Evolutionary conservation across 2,113 vertebrate genomes (phyloP), one percentile per base, ranked within the genome.

Genomic region (Erythrolamprus reginae): DNA sequence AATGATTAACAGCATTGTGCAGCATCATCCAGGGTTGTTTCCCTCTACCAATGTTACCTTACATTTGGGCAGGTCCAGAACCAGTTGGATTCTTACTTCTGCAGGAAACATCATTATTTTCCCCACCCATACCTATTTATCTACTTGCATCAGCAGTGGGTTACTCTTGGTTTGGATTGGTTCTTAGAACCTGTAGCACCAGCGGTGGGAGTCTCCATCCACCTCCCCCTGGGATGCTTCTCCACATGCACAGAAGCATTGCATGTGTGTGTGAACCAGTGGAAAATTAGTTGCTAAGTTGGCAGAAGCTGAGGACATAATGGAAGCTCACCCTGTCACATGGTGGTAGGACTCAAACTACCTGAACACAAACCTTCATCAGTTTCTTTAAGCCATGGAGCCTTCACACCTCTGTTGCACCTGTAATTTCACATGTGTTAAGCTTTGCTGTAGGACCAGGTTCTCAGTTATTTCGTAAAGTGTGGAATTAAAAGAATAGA

Each of bases 311-410:
- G 13, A 65, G 28, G 61, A 65, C 2, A 4, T 65, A 65, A 65
- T 0, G 9, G 56, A 33, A 0, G 13, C 28, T 65, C 28, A 65
- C 5, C 61, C 61, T 15, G 2, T 65, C 61, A 65, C 0, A 0
- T 33, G 28, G 28, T n/a, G 13, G n/a, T 65, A 65, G 13, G 61
- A 65, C 12, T 65, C 28, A 0, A 65, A 65, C 28, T 65, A 65
- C 1, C 0, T 2, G 61, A 65, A 65, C 28, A 65, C 28, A 65
- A 0, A 33, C 61, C 61, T 65, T 65, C 28, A 33, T 65, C 61
- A 33, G n/a, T 33, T 12, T 33, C 28, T 65, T 65, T 65, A 65
- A 65, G 13, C 61, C n/a, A 65, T 15, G 13, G 28, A 65, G 61
- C 61, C 61, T 33, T 65, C 13, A 0, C 2, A 1, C 28, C 13